phyloP scores from a whole-genome alignment of 2,113 vertebrate genomes.

The Oxyura jamaicensis region DNA sequence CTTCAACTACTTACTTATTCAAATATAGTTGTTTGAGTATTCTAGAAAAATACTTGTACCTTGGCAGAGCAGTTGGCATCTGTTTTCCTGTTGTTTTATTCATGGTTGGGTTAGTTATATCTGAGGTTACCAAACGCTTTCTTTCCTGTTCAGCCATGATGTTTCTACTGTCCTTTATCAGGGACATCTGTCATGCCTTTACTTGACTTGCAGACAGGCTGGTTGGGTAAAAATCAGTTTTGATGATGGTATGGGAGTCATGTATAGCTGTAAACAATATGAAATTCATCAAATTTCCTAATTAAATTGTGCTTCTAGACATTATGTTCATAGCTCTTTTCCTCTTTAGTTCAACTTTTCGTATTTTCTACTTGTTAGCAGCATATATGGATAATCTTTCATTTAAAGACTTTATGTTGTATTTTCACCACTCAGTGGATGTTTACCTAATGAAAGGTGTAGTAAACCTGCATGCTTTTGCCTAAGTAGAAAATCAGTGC shows the following conservation, averaged over 20 bases:
- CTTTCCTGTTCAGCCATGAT: not conserved
- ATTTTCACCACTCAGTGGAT: not conserved
- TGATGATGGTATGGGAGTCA: not conserved
- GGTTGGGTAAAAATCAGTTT: not conserved
- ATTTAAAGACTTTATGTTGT: too few relatives aligned
- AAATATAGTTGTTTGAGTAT: not conserved
- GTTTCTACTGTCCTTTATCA: not conserved
- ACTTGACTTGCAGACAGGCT: not conserved
- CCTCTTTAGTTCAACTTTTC: not conserved
- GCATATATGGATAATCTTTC: not conserved
- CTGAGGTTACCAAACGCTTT: not conserved
- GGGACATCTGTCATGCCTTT: not conserved
- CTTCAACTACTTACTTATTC: not conserved
- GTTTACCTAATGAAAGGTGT: not conserved
- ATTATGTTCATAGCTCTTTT: not conserved
- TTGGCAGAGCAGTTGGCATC: not conserved
- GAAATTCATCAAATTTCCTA: not conserved
- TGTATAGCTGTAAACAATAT: not conserved
- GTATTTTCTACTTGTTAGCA: not conserved
- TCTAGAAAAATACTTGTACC: not conserved
- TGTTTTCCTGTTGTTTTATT: not conserved
- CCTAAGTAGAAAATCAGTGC: not conserved
- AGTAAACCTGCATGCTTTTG: not conserved
- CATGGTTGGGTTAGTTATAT: not conserved
- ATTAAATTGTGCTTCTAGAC: not conserved